Percentiles rank a stretch among this genome's conserved stretches.
Conservation (phyloP, 2,888 invertebrate species). For the Polydrusus cervinus region DNA sequence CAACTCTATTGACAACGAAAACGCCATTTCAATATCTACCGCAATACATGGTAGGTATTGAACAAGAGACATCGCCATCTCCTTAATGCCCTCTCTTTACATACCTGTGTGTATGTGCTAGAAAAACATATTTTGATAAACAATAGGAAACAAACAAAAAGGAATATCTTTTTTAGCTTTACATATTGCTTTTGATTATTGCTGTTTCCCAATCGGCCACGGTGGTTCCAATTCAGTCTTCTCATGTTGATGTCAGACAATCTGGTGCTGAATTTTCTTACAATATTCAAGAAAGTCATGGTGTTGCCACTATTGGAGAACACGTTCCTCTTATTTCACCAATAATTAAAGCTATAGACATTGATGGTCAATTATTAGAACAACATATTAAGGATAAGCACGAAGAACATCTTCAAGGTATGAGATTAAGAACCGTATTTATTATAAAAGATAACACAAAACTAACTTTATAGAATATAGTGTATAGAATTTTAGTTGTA, state of each 20-base stretch:
- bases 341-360: conserved; percentile 24
- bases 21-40: too few relatives aligned
- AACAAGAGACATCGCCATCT: too few relatives aligned
- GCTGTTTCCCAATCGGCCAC: conserved; percentile 45
- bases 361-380: conserved; percentile 19
- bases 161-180: conserved; percentile 24
- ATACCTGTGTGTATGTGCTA: too few relatives aligned
- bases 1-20: too few relatives aligned
- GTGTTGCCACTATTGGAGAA: conserved; percentile 39
- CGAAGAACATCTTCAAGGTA: conserved; percentile 35
- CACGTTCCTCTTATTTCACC: conserved; percentile 30
- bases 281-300: conserved; percentile 58
- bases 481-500: too few relatives aligned
- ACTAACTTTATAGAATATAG: too few relatives aligned
- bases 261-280: conserved; percentile 59
- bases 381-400: conserved; percentile 22
- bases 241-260: conserved; percentile 59
- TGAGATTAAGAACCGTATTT: conserved; percentile 33
- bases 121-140: too few relatives aligned
- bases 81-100: too few relatives aligned
- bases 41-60: too few relatives aligned
- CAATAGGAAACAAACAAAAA: too few relatives aligned
- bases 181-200: conserved; percentile 8
- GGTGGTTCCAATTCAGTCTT: conserved; percentile 58
- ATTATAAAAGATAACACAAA: not conserved